Conservation (phyloP, 1,140 invertebrate genomes). For the Drosophila willistoni region DNA sequence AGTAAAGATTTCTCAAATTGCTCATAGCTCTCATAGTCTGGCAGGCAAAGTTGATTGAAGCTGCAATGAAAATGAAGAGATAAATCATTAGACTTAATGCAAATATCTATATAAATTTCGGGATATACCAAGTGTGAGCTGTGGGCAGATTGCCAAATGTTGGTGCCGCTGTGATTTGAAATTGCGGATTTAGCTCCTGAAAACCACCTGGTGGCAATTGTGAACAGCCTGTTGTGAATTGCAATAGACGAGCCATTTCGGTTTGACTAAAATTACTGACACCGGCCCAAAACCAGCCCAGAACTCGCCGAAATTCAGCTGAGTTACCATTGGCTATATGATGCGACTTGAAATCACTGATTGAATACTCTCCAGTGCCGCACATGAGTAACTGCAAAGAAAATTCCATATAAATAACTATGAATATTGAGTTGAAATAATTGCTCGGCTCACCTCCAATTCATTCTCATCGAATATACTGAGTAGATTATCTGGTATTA, state of each 20-base stretch:
- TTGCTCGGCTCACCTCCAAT: conserved; percentile 88
- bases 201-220: conserved; percentile 96
- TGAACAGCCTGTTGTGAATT: conserved; percentile 97
- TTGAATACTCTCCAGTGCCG: conserved; percentile 96
- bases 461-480: conserved; percentile 98
- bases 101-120: conserved; percentile 28
- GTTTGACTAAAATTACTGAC: conserved; percentile 95
- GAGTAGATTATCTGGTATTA: conserved; percentile 95
- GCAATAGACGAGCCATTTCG: conserved; percentile 95
- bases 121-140: conserved; percentile 93
- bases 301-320: conserved; percentile 91
- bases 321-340: conserved; percentile 93
- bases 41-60: conserved; percentile 98
- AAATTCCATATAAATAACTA: background rate
- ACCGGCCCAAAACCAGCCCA: conserved; percentile 98
- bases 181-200: conserved; percentile 93
- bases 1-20: conserved; percentile 95
- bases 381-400: conserved; percentile 90
- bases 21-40: conserved; percentile 97
- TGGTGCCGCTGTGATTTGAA: conserved; percentile 94
- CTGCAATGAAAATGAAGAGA: conserved; percentile 83
- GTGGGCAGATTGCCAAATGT: conserved; percentile 95
- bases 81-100: conserved; percentile 23
- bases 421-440: too few species aligned
- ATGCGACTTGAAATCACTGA: conserved; percentile 94